Base-by-base conservation (phyloP, 2,797 vertebrate species). In the Protonibea diacanthus region DNA sequence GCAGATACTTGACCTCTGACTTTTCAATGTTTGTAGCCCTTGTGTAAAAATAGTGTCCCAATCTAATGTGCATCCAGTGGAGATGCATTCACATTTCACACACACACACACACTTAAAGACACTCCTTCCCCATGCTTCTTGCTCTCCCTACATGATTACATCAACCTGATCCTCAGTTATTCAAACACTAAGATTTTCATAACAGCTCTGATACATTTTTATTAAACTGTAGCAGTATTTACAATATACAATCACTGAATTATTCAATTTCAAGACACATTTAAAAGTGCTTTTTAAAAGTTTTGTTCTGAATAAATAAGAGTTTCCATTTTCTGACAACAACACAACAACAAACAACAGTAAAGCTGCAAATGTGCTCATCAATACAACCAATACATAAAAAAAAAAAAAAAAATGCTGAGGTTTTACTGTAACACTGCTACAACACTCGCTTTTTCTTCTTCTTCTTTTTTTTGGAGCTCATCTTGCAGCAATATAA, bases 251-350 rank as follows among this genome's bases (percentile, higher is more conserved):
- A 94, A 88, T 88, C 90, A 93, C 83, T 84, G 81, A 90, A 64
- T 86, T 77, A 38, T 89, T 90, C 80, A 63, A 84, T 85, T 80
- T 89, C 78, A 85, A 91, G 89, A 93, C 91, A 94, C 90, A 82
- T 91, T 90, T 86, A 91, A 94, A 94, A 93, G 94, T 93, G 92
- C 92, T 86, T 90, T 85, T 88, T 72, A 76, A 86, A 92, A 89
- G 53, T 79, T 85, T 86, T 76, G 66, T 83, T 91, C 67, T 83
- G 86, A 93, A 94, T 94, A 94, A 94, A 94, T 94, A 93, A 92
- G 81, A 82, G 72, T 88, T 90, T 80, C 74, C 57, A 79, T 86
- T 84, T 89, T 91, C 77, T 75, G 81, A 92, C 88, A 87, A 91
- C 89, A 90, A 81, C 59, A 92, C 82, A 86, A 88, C 83, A 81